A percentile compares a stretch with the other conserved stretches of the same genome.
These are phyloP conservation scores for Capricornis sumatraensis DNA, from an alignment of 2,113 vertebrate genomes.

Conservation along the genomic window DNA sequence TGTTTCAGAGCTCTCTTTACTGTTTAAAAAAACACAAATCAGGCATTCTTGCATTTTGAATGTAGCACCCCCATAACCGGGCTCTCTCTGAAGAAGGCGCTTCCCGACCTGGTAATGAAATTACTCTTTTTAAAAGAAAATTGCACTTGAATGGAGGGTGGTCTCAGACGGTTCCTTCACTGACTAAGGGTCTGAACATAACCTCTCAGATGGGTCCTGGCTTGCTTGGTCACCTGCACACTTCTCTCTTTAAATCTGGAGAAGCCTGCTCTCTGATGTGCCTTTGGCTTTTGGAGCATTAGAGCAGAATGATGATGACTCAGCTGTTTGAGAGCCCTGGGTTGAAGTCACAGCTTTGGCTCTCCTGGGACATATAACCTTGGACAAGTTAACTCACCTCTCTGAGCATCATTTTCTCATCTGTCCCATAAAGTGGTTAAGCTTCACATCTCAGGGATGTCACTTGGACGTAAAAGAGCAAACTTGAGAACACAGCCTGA, in stretches of 20 bases:
- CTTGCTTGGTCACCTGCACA: constrained; percentile 53
- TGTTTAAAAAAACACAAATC: constrained; percentile 70
- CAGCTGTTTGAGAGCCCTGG: accelerated
- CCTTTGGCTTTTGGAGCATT: background rate
- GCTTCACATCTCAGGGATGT: background rate
- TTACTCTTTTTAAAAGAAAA: constrained; percentile 51
- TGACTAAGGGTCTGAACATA: background rate
- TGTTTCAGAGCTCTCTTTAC: constrained; percentile 67
- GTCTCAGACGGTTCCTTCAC: constrained; percentile 26
- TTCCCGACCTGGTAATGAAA: constrained; percentile 20
- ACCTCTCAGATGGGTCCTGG: background rate
- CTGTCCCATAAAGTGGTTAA: background rate
- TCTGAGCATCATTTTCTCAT: background rate
- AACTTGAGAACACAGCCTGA: background rate
- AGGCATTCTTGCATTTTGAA: constrained; percentile 73
- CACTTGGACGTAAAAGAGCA: background rate
- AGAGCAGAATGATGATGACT: background rate
- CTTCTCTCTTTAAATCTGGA: constrained; percentile 45
- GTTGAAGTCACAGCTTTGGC: background rate
- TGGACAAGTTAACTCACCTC: background rate
- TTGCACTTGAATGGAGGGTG: constrained; percentile 2
- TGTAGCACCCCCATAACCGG: constrained; percentile 45
- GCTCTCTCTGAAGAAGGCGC: constrained; percentile 67
- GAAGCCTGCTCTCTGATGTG: constrained; percentile 26
- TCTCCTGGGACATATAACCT: background rate